Evolutionary conservation across 2,113 vertebrate species (phyloP).

Genomic region (Lota lota): DNA sequence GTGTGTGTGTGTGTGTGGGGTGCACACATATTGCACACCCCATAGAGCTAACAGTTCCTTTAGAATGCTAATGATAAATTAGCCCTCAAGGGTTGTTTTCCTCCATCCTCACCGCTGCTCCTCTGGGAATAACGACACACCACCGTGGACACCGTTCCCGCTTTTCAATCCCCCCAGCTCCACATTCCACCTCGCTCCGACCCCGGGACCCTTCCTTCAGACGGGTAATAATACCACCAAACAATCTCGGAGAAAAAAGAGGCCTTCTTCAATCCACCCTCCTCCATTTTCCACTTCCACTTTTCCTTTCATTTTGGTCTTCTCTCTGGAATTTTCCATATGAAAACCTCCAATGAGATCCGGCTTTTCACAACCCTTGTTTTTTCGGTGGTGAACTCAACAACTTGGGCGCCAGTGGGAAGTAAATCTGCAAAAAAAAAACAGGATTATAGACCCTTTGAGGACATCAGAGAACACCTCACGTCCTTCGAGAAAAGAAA

Average conservation of each 20-base stretch:
- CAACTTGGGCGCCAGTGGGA: slow-evolving; percentile 12
- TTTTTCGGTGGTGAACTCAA: slow-evolving; percentile 28
- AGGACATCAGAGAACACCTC: slow-evolving; percentile 18
- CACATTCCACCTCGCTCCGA: slow-evolving; percentile 33
- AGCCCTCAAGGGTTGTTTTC: slow-evolving; percentile 44
- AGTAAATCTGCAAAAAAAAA: slow-evolving; percentile 14
- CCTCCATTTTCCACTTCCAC: slow-evolving; percentile 18
- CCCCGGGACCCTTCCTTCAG: slow-evolving; percentile 41
- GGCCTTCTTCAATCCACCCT: slow-evolving; percentile 10
- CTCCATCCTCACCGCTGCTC: slow-evolving; percentile 33
- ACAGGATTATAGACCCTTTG: slow-evolving; percentile 10
- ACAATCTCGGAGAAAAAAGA: slow-evolving; percentile 41
- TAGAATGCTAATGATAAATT: slow-evolving; percentile 65
- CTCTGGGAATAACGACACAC: slow-evolving; percentile 16
- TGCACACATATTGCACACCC: not conserved
- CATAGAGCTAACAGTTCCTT: slow-evolving; percentile 23
- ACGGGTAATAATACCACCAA: slow-evolving; percentile 30
- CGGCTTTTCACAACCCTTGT: slow-evolving; percentile 4
- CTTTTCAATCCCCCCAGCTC: slow-evolving; percentile 30
- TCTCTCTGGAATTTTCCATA: slow-evolving; percentile 38
- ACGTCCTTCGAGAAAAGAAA: slow-evolving; percentile 3
- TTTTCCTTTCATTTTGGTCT: slow-evolving; percentile 18
- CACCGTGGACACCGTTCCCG: slow-evolving; percentile 36
- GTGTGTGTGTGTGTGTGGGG: not conserved
- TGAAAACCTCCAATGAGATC: slow-evolving; percentile 16